phyloP scores from a whole-genome alignment of 1,140 invertebrate species.

The Drosophila rhopaloa region DNA sequence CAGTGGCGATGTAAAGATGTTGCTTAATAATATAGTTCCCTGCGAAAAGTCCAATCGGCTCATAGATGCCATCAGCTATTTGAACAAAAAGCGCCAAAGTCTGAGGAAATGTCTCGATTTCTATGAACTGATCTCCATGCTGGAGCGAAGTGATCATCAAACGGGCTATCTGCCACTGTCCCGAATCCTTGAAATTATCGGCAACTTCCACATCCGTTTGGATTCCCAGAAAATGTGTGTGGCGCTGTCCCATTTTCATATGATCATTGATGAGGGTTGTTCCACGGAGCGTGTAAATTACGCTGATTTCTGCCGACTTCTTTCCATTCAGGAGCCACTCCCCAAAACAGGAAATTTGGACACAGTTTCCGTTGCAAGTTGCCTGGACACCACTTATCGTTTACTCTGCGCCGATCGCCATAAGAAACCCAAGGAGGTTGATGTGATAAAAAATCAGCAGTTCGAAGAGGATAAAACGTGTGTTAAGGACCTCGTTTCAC shows the following conservation, averaged over 20 bases:
- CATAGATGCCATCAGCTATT: conserved; percentile 44
- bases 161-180: conserved; percentile 38
- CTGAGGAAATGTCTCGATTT: conserved; percentile 48
- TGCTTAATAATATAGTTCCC: conserved; percentile 51
- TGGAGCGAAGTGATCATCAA: conserved; percentile 51
- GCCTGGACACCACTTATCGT: conserved; percentile 65
- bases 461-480: conserved; percentile 18
- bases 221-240: conserved; percentile 51
- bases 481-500: conserved; percentile 50
- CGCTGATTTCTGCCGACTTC: conserved; percentile 48
- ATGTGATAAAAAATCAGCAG: not conserved
- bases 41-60: conserved; percentile 26
- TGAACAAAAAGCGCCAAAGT: conserved; percentile 58
- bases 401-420: conserved; percentile 55
- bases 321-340: conserved; percentile 55
- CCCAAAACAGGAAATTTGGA: conserved; percentile 46
- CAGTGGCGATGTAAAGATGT: conserved; percentile 50
- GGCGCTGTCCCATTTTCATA: conserved; percentile 38
- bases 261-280: conserved; percentile 54
- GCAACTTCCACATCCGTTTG: conserved; percentile 31
- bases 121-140: conserved; percentile 31
- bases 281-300: conserved; percentile 57
- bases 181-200: conserved; percentile 49
- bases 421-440: conserved; percentile 22
- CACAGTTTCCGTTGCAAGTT: conserved; percentile 18